Base-by-base conservation (phyloP, 2,797 vertebrate genomes). In the Natrix natrix region DNA sequence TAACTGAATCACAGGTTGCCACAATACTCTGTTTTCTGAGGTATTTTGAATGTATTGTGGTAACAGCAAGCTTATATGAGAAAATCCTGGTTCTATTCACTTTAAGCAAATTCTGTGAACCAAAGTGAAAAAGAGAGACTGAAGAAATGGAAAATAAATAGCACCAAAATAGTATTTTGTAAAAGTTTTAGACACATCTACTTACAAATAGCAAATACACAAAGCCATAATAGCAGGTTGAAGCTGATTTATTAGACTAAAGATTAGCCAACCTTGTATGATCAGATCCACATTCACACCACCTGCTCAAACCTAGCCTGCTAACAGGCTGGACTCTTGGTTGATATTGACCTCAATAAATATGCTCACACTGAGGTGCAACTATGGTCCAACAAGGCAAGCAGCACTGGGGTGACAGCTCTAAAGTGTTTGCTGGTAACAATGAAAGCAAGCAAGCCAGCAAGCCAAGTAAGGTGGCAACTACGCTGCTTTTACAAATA, bases 11-110 rank as follows among this genome's bases (percentile, higher is more conserved):
- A 94, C 92, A 93, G 83, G 61, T 90, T 90, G 95, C 95, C 95
- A 95, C 61, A 92, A 94, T 94, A 94, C 95, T 95, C 95, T 93
- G 91, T 86, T 91, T 96, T 96, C 92, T 97, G 97, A 97, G 97
- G 97, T 97, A 97, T 97, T 97, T 95, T 90, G 83, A 59, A 89
- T 86, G 92, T 87, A 91, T 92, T 90, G 56, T 89, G 93, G 83
- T 52, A 88, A 89, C 48, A 89, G 69, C 88, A 61, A 91, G 94
- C 93, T 90, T 95, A 96, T 94, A 93, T 63, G 60, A 92, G 52
- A 91, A 95, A 95, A 94, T 92, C 92, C 95, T 95, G 95, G 95
- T 96, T 95, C 94, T 95, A 94, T 94, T 94, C 78, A 93, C 32
- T 92, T 95, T 89, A 61, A 94, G 95, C 60, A 96, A 92, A 94